Base-by-base conservation (phyloP, 2,113 vertebrate species). In the Micromys minutus region DNA sequence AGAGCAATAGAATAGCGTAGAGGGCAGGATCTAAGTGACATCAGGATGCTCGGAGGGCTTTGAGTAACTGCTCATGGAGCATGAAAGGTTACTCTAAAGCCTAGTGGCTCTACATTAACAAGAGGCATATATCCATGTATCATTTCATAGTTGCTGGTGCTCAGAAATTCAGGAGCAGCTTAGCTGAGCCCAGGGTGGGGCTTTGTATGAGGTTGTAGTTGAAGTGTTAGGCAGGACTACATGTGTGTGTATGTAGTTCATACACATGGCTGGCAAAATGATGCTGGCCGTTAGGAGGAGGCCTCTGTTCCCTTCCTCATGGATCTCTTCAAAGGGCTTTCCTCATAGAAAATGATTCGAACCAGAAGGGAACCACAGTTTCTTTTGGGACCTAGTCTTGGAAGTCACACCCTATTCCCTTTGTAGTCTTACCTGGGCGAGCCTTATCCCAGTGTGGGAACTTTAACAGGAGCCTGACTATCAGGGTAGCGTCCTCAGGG, bases 81-180 rank as follows among this genome's bases (percentile, higher is more conserved):
- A 0, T 84, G 76, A 94, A 50, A 69, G 80, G 84, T 93, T n/a
- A 75, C 50, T 84, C 79, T 72, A 67, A 84, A 87, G 61, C 7
- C 24, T 75, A 88, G 63, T 29, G 52, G 36, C 50, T 87, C 89
- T n/a, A 31, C 7, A 74, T 45, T 15, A 86, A 26, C 34, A 57
- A 36, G 65, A 85, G 85, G 31, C 52, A 75, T 87, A 10, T 45
- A n/a, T 79, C 89, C 52, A 80, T 87, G 17, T 45, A 42, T 83
- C 89, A 4, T 84, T 8, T 89, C 61, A 63, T 22, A 55, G 65
- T 89, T 90, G 88, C 79, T 80, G 55, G n/a, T 45, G 61, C 9
- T 84, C 75, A 79, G 84, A 71, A 80, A 87, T 91, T 93, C 63
- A 79, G 61, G 55, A 80, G 55, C 39, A 87, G 65, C 65, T 83